Evolutionary conservation across 2,888 invertebrate genomes (phyloP).

Genomic region (Xanthia togata): DNA sequence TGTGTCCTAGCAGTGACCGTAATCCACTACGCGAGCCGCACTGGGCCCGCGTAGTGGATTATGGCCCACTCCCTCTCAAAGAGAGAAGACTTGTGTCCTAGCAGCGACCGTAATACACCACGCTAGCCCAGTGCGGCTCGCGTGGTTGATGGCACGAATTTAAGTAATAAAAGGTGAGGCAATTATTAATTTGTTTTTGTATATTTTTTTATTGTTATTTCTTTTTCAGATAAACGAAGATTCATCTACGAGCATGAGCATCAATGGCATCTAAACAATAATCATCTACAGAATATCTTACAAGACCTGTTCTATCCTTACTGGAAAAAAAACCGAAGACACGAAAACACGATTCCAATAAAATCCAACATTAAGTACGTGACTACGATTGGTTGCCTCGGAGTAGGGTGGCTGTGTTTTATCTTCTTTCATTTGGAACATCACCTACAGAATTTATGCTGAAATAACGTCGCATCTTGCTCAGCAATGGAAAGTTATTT

Average conservation of each 20-base stretch:
- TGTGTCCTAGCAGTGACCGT: too few species aligned
- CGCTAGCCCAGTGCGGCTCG: too few species aligned
- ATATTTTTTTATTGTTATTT: too few species aligned
- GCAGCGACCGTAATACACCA: too few species aligned
- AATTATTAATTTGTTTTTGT: background rate
- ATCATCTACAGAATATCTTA: background rate
- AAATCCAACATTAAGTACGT: slow-evolving; percentile 59
- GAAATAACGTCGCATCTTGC: background rate
- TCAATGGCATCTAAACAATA: slow-evolving; percentile 1
- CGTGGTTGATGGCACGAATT: too few species aligned
- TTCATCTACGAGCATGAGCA: background rate
- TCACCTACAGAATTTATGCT: background rate
- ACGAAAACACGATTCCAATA: slow-evolving; percentile 55
- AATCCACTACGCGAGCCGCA: too few species aligned
- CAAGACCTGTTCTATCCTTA: background rate
- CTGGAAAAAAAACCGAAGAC: background rate
- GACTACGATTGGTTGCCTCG: slow-evolving; percentile 41
- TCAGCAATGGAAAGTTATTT: background rate
- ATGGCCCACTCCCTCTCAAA: too few species aligned
- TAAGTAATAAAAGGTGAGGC: too few species aligned
- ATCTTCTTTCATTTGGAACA: background rate
- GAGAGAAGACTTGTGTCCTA: too few species aligned
- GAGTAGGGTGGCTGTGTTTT: slow-evolving; percentile 27
- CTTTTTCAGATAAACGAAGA: background rate
- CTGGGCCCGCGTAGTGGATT: too few species aligned